Base-by-base conservation (phyloP, 1,140 invertebrate species). In the Drosophila pseudoananassae region DNA sequence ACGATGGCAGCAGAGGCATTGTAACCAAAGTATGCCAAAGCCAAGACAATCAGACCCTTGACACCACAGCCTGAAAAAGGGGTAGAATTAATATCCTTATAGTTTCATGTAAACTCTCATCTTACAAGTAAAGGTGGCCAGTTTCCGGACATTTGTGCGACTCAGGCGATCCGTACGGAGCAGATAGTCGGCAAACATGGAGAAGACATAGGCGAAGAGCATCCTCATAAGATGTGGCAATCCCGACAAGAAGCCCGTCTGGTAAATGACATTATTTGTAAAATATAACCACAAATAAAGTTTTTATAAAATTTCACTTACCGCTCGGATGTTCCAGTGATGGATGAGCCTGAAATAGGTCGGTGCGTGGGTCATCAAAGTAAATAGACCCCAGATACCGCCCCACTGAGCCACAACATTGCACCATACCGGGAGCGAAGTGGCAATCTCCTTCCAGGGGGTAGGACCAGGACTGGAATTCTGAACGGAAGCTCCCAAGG, bases 331-430 rank as follows among this genome's bases (percentile, higher is more conserved):
- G 73, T 96, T 94, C 93, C 96, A 97, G 60, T 97, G 95, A 55
- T 98, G 95, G 31, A 98, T 94, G 74, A 96, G 94, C 60, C 95
- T 95, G 84, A 98, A 95, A 89, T 98, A 98, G 0, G 95, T 96
- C 0, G 98, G 98, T 0, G 97, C 93, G 76, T 97, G 95, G 1
- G 96, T 97, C 90, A 98, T 94, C 51, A 98, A 92, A 0, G 96
- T 98, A 64, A 97, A 96, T 33, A 97, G 94, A 2, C 96, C 96
- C 97, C 97, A 98, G 76, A 96, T 94, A 46, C 95, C 94, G 9
- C 96, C 95, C 93, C 96, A 96, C 87, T 98, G 96, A 0, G 95
- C 94, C 1, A 95, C 81, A 46, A 96, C 93, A 52, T 96, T 94
- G 23, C 97, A 94, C 96, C 96, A 97, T 1, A 98, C 93, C 0